Evolutionary conservation across 2,113 vertebrate genomes (phyloP).

Genomic region (Columba janthina): DNA sequence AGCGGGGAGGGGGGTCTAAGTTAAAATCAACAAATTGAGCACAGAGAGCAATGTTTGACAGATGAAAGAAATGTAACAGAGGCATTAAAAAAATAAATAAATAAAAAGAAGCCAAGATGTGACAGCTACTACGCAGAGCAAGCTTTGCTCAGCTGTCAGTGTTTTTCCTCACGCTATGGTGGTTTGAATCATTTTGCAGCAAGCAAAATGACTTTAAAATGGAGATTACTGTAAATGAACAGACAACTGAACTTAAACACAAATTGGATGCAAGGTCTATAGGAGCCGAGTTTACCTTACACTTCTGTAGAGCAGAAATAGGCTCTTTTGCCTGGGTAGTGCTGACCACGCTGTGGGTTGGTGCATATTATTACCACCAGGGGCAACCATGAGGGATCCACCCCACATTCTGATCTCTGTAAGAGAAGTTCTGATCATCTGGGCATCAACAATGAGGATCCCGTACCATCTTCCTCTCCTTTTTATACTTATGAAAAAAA

Average conservation of each 20-base stretch:
- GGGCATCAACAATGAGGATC: background rate
- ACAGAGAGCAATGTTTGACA: background rate
- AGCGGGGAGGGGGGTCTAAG: background rate
- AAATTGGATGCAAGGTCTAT: background rate
- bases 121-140: background rate
- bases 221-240: background rate
- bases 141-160: background rate
- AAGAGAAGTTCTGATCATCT: background rate
- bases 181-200: background rate
- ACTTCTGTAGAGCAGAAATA: background rate
- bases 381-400: background rate
- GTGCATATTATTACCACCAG: background rate
- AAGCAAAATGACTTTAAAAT: background rate
- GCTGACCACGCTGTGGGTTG: background rate
- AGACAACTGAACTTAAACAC: background rate
- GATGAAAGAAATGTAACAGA: background rate
- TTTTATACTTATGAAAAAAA: background rate
- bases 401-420: background rate
- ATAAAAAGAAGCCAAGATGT: background rate
- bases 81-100: background rate
- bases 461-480: background rate
- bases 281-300: background rate
- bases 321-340: background rate
- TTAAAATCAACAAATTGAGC: background rate
- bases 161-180: background rate